Percentiles rank a stretch among this genome's conserved stretches.
These are phyloP conservation scores for Seriola aureovittata DNA, from an alignment of 2,113 vertebrate species.

Conservation along the genomic window DNA sequence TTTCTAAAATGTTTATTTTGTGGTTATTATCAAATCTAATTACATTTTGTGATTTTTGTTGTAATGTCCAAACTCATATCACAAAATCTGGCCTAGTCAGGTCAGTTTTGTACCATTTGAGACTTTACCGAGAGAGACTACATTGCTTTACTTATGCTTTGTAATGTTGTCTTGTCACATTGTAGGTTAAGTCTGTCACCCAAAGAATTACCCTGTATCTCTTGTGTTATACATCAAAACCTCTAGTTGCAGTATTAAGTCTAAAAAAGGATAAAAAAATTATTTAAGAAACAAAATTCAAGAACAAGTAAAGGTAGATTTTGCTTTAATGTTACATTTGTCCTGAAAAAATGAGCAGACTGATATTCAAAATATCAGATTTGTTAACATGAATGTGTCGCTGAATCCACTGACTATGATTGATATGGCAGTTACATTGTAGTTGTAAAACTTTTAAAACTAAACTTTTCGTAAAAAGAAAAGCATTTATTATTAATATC, in stretches of 20 bases:
- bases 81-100: neutral
- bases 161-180: constrained; percentile 1
- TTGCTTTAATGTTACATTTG: too few species aligned
- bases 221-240: neutral
- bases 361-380: neutral
- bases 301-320: neutral
- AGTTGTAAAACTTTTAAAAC: neutral
- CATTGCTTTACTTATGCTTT: constrained; percentile 10
- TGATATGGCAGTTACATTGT: constrained; percentile 15
- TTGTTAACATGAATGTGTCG: constrained; percentile 16
- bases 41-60: neutral
- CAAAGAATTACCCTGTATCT: neutral
- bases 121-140: neutral
- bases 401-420: constrained; percentile 21
- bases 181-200: neutral
- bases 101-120: neutral
- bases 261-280: neutral
- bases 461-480: too few species aligned
- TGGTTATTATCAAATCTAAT: neutral
- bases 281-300: neutral
- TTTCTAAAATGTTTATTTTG: neutral
- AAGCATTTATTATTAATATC: neutral
- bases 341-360: neutral
- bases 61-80: neutral
- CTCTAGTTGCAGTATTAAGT: neutral